These are phyloP conservation scores for Macrocentrus cingulum DNA, from an alignment of 1,140 invertebrate genomes.

Conservation along the genomic window DNA sequence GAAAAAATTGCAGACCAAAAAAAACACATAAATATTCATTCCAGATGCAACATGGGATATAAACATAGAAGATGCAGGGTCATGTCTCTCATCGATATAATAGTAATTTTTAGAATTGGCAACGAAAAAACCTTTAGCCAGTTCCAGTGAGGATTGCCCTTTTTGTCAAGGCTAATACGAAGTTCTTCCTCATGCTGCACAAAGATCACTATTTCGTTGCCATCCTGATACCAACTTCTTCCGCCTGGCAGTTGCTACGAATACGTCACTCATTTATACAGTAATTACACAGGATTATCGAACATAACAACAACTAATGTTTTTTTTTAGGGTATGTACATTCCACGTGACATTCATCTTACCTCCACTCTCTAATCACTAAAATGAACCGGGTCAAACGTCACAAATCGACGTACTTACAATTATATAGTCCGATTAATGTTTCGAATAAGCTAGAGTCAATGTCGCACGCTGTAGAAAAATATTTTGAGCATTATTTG, in stretches of 20 bases:
- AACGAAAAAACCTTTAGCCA: constrained; percentile 72
- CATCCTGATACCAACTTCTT: constrained; percentile 53
- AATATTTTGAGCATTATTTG: background rate
- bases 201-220: constrained; percentile 58
- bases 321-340: no score
- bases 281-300: background rate
- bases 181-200: constrained; percentile 63
- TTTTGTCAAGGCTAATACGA: constrained; percentile 63
- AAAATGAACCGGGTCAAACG: no score
- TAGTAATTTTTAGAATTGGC: no score
- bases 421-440: background rate
- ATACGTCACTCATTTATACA: constrained; percentile 20
- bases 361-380: background rate
- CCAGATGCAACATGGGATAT: background rate
- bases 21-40: no score
- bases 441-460: background rate
- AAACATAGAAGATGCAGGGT: constrained; percentile 2
- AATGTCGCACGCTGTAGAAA: background rate
- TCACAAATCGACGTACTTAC: background rate
- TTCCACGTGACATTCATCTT: background rate
- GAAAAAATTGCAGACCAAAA: no score
- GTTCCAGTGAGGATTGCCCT: constrained; percentile 65
- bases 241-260: constrained; percentile 40
- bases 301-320: no score
- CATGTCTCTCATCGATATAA: background rate